Conservation (phyloP, 1,140 invertebrate species). For the Acromyrmex echinatior region DNA sequence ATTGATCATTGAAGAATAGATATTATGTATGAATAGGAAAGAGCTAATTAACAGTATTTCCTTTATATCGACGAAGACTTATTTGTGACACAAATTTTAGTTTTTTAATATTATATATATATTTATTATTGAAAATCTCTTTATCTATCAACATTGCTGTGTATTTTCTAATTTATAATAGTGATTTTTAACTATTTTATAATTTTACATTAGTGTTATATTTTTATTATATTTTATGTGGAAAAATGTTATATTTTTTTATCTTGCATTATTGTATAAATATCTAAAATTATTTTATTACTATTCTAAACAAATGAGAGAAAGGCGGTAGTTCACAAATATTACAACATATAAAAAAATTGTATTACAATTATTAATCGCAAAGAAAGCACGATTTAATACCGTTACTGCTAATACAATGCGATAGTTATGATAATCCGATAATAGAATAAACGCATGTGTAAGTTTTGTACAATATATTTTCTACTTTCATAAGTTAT, state of each 20-base stretch:
- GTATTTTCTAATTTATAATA: constrained; percentile 20
- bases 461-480: constrained; percentile 58
- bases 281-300: constrained; percentile 32
- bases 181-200: neutral
- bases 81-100: constrained; percentile 22
- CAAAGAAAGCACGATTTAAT: constrained; percentile 14
- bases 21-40: neutral
- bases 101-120: neutral
- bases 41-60: neutral
- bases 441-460: constrained; percentile 7
- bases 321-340: neutral
- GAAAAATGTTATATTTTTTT: neutral
- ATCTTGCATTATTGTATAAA: neutral
- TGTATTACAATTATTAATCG: neutral
- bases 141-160: neutral
- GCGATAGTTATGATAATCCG: neutral
- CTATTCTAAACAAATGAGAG: neutral
- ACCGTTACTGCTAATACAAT: neutral
- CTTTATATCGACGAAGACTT: neutral
- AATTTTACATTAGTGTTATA: constrained; percentile 13
- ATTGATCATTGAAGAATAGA: neutral
- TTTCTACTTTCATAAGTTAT: constrained; percentile 43
- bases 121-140: constrained; percentile 26
- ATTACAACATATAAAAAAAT: constrained; percentile 8
- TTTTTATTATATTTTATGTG: neutral